These are phyloP conservation scores for Potamarius usumacintae DNA, from an alignment of 2,113 vertebrate species.

Conservation along the genomic window DNA sequence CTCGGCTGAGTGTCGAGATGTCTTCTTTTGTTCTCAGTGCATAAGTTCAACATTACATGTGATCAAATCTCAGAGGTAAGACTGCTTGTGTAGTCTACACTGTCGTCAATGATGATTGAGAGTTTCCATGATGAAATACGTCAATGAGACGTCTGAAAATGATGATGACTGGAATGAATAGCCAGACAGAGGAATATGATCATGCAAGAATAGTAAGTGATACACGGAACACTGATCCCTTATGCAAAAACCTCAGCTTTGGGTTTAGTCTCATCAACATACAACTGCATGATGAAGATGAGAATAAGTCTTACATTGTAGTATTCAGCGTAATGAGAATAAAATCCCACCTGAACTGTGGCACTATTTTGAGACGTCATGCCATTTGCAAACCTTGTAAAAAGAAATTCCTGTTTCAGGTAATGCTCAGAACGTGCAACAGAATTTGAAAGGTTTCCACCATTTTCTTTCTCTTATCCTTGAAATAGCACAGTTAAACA, in stretches of 20 bases:
- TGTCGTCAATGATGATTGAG: not conserved
- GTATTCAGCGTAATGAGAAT: not conserved
- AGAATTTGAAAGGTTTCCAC: not conserved
- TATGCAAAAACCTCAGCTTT: not conserved
- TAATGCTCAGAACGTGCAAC: not conserved
- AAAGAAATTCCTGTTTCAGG: not conserved
- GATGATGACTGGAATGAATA: not conserved
- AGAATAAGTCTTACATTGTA: not conserved
- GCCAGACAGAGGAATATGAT: not conserved
- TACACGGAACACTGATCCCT: not conserved
- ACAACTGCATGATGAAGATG: not conserved
- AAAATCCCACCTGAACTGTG: not conserved
- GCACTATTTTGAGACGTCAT: not conserved
- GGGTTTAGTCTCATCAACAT: not conserved
- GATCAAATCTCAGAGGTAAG: not conserved
- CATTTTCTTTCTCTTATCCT: not conserved
- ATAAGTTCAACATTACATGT: not conserved
- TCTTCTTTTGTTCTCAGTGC: not conserved
- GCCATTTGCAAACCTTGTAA: not conserved
- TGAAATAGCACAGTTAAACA: not conserved
- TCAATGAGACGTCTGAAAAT: not conserved
- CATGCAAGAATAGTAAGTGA: not conserved
- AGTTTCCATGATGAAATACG: slow-evolving; percentile 19
- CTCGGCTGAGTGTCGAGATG: not conserved
- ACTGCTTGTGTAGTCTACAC: not conserved